Percentiles rank a stretch among this genome's conserved stretches.
Evolutionary conservation across 37 sponge, comb jelly and placozoan species (phyloP).

Genomic region (Cliona cf. orientalis): DNA sequence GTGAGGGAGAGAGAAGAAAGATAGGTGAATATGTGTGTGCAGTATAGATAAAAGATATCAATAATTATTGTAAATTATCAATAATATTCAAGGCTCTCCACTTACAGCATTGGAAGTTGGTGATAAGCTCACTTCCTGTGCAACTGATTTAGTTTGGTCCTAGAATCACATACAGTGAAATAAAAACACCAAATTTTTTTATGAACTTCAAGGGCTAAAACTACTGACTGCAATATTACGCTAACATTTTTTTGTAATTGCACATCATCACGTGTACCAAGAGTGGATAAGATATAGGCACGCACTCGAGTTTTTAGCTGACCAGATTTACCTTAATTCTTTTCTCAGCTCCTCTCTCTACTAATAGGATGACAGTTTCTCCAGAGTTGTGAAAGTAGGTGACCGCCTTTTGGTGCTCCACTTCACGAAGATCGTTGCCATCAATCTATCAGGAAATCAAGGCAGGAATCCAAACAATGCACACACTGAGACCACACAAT

Average conservation of each 20-base stretch:
- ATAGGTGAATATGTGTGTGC: too few species aligned
- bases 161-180: too few species aligned
- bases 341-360: conserved; percentile 74
- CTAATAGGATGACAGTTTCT: conserved; percentile 53
- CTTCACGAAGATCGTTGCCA: conserved; percentile 59
- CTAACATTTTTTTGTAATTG: background rate
- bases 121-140: too few species aligned
- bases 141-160: too few species aligned
- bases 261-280: too few species aligned
- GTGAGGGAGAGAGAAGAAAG: too few species aligned
- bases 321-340: conserved; percentile 55
- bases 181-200: background rate
- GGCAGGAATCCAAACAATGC: background rate
- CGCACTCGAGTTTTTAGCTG: too few species aligned
- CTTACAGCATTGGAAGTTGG: too few species aligned
- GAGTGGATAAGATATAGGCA: too few species aligned
- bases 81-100: too few species aligned
- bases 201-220: background rate
- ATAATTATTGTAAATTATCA: too few species aligned
- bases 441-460: conserved; percentile 53
- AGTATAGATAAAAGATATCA: too few species aligned
- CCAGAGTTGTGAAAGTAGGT: conserved; percentile 54
- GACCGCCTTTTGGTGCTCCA: conserved; percentile 74
- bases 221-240: background rate
- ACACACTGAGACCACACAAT: background rate